These are phyloP conservation scores for Eupithecia pulchellata DNA, from an alignment of 2,888 invertebrate genomes.

Conservation along the genomic window DNA sequence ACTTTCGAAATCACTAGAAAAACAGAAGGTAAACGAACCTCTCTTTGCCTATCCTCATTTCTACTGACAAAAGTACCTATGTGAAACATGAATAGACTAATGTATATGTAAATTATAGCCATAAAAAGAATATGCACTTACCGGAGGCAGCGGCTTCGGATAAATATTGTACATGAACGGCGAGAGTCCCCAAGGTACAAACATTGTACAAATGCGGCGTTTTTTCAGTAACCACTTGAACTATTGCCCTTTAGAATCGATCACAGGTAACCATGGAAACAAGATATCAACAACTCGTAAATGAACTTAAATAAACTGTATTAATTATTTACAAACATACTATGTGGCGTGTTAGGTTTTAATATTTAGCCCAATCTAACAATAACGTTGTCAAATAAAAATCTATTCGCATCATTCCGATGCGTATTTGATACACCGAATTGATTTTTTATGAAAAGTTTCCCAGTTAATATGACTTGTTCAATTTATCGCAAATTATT, in stretches of 20 bases:
- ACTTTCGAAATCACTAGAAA: background rate
- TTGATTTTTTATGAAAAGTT: no score
- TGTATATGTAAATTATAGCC: background rate
- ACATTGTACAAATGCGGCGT: constrained; percentile 14
- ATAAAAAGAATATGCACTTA: constrained; percentile 12
- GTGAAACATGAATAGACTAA: background rate
- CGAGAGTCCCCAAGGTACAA: constrained; percentile 11
- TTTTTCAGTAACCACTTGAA: background rate
- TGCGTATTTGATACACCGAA: no score
- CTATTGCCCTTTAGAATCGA: constrained; percentile 25
- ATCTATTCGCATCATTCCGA: no score
- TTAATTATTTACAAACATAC: constrained; percentile 11
- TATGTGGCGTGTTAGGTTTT: constrained; percentile 3
- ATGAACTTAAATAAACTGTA: constrained; percentile 16
- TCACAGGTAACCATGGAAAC: constrained; percentile 31
- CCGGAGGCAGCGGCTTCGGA: constrained; percentile 3
- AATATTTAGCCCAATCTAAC: background rate
- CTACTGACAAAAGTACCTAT: no score
- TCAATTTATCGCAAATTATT: no score
- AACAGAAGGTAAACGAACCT: background rate
- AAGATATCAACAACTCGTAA: constrained; percentile 30
- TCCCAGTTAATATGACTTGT: background rate
- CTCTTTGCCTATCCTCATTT: background rate
- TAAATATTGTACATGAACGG: constrained; percentile 26
- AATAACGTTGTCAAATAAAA: background rate